Conservation (phyloP, 2,113 vertebrate species). For the Rhodinocichla rosea region DNA sequence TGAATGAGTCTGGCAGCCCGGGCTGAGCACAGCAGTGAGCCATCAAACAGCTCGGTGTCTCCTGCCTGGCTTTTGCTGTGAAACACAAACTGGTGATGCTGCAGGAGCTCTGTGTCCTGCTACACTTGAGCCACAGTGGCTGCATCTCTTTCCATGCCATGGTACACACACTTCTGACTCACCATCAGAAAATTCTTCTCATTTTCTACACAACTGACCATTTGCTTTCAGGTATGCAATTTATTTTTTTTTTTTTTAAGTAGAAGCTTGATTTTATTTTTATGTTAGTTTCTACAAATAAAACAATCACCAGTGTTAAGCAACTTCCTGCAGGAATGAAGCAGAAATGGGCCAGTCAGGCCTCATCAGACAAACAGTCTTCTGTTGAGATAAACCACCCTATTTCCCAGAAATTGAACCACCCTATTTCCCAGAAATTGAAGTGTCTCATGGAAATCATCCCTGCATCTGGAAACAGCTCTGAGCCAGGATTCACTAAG, state of each 20-base stretch:
- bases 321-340: not conserved
- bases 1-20: not conserved
- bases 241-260: not conserved
- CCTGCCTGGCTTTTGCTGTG: not conserved
- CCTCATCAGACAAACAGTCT: not conserved
- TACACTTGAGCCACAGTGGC: accelerated
- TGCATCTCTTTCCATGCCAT: not conserved
- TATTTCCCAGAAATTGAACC: not conserved
- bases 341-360: not conserved
- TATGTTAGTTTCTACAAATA: not conserved
- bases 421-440: not conserved
- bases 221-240: not conserved
- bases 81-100: not conserved
- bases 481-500: not conserved
- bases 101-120: not conserved
- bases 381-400: not conserved
- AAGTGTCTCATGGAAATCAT: not conserved
- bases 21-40: not conserved
- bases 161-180: not conserved
- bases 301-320: not conserved
- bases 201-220: not conserved
- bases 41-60: not conserved
- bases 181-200: not conserved
- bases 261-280: not conserved
- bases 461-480: not conserved